Percentiles rank a stretch among this genome's conserved stretches.
Conservation (phyloP, 2,888 invertebrate species). For the Griposia aprilina region DNA sequence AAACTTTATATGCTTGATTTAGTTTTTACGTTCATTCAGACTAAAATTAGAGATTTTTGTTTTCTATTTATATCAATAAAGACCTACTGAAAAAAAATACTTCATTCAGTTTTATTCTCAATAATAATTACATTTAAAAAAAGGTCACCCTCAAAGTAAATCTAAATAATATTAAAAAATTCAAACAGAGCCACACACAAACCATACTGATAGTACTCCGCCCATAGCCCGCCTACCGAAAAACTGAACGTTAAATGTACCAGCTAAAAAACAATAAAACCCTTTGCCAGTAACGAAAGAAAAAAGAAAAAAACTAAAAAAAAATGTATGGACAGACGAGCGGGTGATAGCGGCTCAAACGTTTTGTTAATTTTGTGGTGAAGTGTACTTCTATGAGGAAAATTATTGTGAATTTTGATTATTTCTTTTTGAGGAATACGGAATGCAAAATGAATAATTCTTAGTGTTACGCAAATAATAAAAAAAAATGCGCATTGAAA, state of each 20-base stretch:
- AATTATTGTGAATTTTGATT: not conserved
- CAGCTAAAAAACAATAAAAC: slow-evolving; percentile 87
- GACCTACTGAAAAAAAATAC: not conserved
- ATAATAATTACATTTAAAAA: not conserved
- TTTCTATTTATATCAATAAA: not conserved
- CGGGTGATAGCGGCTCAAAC: slow-evolving; percentile 65
- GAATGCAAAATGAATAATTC: not conserved
- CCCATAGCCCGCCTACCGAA: slow-evolving; percentile 89
- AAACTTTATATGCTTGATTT: fast-evolving
- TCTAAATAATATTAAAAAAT: slow-evolving; percentile 41
- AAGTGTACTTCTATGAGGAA: slow-evolving; percentile 26
- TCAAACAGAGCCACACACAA: slow-evolving; percentile 73
- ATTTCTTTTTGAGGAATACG: not conserved
- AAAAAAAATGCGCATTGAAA: not conserved
- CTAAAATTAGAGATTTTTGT: not conserved
- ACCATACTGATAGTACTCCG: slow-evolving; percentile 74
- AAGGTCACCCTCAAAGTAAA: slow-evolving; percentile 39
- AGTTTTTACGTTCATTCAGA: not conserved
- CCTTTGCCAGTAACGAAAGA: slow-evolving; percentile 78
- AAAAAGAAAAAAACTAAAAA: slow-evolving; percentile 68
- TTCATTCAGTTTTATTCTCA: too few relatives aligned
- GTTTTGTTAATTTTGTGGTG: slow-evolving; percentile 52
- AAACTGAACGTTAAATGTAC: slow-evolving; percentile 82
- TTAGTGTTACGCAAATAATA: not conserved
- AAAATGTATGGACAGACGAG: slow-evolving; percentile 66